phyloP scores from a whole-genome alignment of 2,888 invertebrate genomes.

The Matsumyia berberina region DNA sequence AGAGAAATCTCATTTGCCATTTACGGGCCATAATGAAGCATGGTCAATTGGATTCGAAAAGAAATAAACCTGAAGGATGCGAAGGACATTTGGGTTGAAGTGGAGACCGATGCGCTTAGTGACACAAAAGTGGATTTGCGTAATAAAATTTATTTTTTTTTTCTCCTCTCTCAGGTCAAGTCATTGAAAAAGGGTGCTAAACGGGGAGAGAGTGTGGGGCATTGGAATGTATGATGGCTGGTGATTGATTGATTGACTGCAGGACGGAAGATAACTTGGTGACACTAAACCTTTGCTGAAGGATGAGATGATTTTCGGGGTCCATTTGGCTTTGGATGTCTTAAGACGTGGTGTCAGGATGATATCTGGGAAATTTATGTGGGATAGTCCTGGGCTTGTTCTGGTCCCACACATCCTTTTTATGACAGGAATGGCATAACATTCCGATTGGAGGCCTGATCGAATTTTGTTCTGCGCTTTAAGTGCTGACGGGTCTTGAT shows the following conservation, averaged over 20 bases:
- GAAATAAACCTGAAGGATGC: slow-evolving; percentile 10
- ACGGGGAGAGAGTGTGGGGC: neutral
- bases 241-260: slow-evolving; percentile 37
- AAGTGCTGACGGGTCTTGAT: too few relatives aligned
- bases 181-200: neutral
- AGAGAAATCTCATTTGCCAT: slow-evolving; percentile 61
- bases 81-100: neutral
- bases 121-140: slow-evolving; percentile 28
- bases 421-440: too few relatives aligned
- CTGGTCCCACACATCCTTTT: too few relatives aligned
- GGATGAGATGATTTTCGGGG: too few relatives aligned
- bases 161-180: too few relatives aligned
- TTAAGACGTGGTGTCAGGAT: too few relatives aligned
- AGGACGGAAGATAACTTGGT: neutral
- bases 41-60: slow-evolving; percentile 70
- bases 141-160: slow-evolving; percentile 17
- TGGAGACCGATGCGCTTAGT: slow-evolving; percentile 24
- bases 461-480: too few relatives aligned
- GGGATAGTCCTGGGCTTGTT: too few relatives aligned
- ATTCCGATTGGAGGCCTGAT: too few relatives aligned
- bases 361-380: too few relatives aligned
- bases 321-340: too few relatives aligned
- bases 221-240: slow-evolving; percentile 31
- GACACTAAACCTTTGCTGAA: neutral
- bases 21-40: slow-evolving; percentile 61